Base-by-base conservation (phyloP, 2,888 invertebrate genomes). In the Crepidodera aurea region DNA sequence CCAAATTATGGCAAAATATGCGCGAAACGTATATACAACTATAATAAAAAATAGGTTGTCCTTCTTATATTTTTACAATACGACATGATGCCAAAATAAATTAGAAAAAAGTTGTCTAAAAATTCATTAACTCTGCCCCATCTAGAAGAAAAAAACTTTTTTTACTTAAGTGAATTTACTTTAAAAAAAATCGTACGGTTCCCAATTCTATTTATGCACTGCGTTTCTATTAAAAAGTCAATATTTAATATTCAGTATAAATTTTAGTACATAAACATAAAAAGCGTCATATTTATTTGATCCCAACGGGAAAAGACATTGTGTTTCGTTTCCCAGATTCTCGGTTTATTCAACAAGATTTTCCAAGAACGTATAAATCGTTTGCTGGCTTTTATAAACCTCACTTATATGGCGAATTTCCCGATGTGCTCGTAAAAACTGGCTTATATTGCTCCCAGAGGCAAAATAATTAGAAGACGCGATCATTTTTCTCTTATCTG, bases 401-500 rank as follows among this genome's bases (percentile, higher is more conserved):
- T 42, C 44, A 40, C 60, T 61, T 62, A 61, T 62, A 63, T 57
- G 63, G 66, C 58, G 54, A 46, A 64, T 66, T 66, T 62, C 63
- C 60, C 55, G 40, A 58, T 39, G 29, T 54, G 55, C 51, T 51
- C 44, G 46, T 66, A 66, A 67, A 67, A 67, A 64, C 60, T 60
- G 60, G 62, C 64, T 65, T 57, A 54, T 64, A 65, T 68, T 60
- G 66, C 64, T 68, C 70, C 70, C 69, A 55, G 57, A 63, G 68
- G 70, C 68, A 54, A 66, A 69, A 69, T 69, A 68, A 70, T 70
- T 70, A 69, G 66, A 68, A 62, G 55, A 62, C 29, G 58, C 64
- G 64, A 69, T 70, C 67, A 69, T 70, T 70, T 67, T 68, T 65
- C 57, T 62, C 66, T 67, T 70, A 70, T 70, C 70, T 67, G 51